These are phyloP conservation scores for Palythoa heliodiscus DNA, from an alignment of 92 coral and sea anemone species.

Conservation along the genomic window DNA sequence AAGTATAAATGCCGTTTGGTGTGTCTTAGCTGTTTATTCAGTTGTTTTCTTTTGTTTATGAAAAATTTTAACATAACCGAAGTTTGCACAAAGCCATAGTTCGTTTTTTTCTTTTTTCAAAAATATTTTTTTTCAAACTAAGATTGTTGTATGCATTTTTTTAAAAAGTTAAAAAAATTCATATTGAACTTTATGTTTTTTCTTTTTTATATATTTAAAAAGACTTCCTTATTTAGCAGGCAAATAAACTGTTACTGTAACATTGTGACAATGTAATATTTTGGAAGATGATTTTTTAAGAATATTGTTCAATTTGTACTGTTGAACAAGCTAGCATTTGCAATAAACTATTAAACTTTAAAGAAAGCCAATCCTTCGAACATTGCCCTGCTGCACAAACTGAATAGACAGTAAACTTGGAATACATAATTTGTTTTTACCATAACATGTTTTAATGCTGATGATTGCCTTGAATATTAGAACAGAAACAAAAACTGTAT, in stretches of 20 bases:
- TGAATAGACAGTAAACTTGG: constrained; percentile 1
- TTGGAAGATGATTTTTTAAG: constrained; percentile 3
- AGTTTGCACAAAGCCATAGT: background rate
- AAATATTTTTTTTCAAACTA: background rate
- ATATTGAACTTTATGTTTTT: background rate
- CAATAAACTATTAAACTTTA: constrained; percentile 16
- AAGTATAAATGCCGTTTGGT: background rate
- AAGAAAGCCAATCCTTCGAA: background rate
- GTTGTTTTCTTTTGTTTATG: constrained; percentile 3
- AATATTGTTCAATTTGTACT: constrained; percentile 13
- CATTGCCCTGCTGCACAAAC: background rate
- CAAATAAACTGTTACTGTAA: background rate
- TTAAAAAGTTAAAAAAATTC: constrained; percentile 6
- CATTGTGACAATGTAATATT: constrained; percentile 12
- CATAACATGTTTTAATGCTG: background rate
- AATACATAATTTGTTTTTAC: background rate
- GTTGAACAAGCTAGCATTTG: constrained; percentile 6
- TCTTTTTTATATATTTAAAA: background rate
- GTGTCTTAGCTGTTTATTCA: background rate
- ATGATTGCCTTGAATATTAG: background rate
- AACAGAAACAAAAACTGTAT: background rate
- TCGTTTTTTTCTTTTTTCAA: constrained; percentile 15
- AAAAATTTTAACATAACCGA: background rate
- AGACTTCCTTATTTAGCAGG: constrained; percentile 8
- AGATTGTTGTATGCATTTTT: constrained; percentile 9